These are phyloP conservation scores for Amazona guildingii DNA, from an alignment of 2,113 vertebrate species.

Conservation along the genomic window DNA sequence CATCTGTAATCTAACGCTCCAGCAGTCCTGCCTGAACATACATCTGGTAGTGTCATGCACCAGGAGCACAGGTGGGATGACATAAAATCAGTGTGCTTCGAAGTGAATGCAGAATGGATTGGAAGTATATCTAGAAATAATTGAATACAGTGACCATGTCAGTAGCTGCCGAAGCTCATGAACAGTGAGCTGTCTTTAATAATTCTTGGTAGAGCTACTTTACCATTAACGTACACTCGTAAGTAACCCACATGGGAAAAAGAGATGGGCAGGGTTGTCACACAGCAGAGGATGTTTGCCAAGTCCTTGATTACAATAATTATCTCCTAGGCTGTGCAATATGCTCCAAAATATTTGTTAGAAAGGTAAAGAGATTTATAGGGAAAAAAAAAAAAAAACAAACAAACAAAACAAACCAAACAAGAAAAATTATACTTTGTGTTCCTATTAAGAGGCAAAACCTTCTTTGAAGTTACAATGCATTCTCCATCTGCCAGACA, in stretches of 20 bases:
- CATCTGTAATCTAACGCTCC: not conserved
- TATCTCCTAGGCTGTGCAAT: not conserved
- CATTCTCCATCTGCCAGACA: not conserved
- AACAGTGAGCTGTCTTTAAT: not conserved
- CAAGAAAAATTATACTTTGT: not conserved
- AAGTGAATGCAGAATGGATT: not conserved
- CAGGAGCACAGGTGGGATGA: not conserved
- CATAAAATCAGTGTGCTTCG: not conserved
- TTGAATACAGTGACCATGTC: not conserved
- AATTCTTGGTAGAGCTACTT: conserved; percentile 41
- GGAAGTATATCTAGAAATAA: not conserved
- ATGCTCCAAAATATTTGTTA: not conserved
- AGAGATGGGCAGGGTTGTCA: not conserved
- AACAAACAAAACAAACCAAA: not conserved
- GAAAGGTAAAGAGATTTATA: not conserved
- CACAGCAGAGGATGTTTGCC: not conserved
- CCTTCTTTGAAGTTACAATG: not conserved
- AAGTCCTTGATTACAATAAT: not conserved
- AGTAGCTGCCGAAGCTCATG: not conserved
- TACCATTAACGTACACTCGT: conserved; percentile 3
- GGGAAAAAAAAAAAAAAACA: not conserved
- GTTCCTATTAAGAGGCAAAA: not conserved
- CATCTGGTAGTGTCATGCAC: not conserved
- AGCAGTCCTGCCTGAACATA: not conserved
- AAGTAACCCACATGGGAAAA: not conserved